Evolutionary conservation across 1,140 invertebrate genomes (phyloP), one percentile per base, ranked within the genome.

Genomic region (Hylaeus anthracinus): DNA sequence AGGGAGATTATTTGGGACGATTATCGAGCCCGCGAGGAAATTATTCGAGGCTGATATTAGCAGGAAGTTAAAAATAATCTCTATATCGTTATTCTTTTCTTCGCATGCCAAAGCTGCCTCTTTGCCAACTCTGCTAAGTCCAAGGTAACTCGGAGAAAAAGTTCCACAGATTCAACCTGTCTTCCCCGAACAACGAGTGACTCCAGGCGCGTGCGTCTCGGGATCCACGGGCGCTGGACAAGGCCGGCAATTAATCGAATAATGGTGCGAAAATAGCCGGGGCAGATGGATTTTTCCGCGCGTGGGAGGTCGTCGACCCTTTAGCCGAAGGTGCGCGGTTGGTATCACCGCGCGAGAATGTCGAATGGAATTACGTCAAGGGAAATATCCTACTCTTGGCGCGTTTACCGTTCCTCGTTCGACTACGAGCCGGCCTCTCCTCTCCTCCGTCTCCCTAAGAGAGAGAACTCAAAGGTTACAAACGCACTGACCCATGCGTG

Each of bases 401-500:
- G 81, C 43, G 85, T 87, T 87, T 87, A 87, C 86, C 86, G 86
- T 87, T 87, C 84, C 76, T 78, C 77, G 78, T 83, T 86, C 73
- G 84, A 71, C 64, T 72, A 5, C 69, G 51, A 60, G 26, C 26
- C 55, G 72, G 73, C 63, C 64, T 56, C 65, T 81, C 43, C 51
- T 51, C 48, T 56, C 2, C 26, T 69, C 72, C n/a, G 3, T 72
- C 69, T 61, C 14, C 58, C 65, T 74, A 65, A 58, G 43, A 67
- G 55, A 77, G 61, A 70, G 71, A 51, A 74, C 85, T 73, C 63
- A 85, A 86, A 88, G 86, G 86, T 88, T 88, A 87, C 53, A 85
- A 88, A 88, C 86, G 86, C 86, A 88, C 85, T 88, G 86, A 88
- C 86, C 86, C 86, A 87, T 88, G 83, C 86, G 86, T 88, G 86